phyloP scores from a whole-genome alignment of 2,113 vertebrate genomes.

The Panthera uncia region DNA sequence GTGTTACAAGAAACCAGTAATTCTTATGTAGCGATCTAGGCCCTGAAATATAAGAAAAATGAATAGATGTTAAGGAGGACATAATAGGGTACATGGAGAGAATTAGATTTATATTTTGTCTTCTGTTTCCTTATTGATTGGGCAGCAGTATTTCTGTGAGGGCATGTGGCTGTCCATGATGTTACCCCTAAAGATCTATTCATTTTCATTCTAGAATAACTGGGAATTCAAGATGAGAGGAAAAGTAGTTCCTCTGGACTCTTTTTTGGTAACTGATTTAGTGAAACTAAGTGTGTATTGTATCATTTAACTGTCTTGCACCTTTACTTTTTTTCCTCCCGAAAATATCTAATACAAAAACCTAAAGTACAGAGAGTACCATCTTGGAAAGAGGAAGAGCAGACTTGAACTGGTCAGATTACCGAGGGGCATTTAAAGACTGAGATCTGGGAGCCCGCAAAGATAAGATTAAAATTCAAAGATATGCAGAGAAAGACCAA shows the following conservation, averaged over 20 bases:
- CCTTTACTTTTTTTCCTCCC: not conserved
- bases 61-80: not conserved
- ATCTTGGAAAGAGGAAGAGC: not conserved
- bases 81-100: not conserved
- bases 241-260: not conserved
- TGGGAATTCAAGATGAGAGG: not conserved
- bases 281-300: not conserved
- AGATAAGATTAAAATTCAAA: conserved; percentile 17
- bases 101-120: not conserved
- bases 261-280: not conserved
- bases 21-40: not conserved
- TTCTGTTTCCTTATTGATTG: not conserved
- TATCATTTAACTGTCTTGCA: conserved; percentile 14
- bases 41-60: not conserved
- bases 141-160: not conserved
- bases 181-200: not conserved
- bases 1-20: not conserved
- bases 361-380: not conserved
- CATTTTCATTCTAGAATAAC: not conserved
- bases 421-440: not conserved
- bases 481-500: not conserved
- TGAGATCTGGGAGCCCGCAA: conserved; percentile 5
- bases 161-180: not conserved
- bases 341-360: conserved; percentile 14
- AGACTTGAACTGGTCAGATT: not conserved